Percentiles rank a stretch among this genome's conserved stretches.
Conservation (phyloP, 2,888 invertebrate species). For the Thyatira batis region DNA sequence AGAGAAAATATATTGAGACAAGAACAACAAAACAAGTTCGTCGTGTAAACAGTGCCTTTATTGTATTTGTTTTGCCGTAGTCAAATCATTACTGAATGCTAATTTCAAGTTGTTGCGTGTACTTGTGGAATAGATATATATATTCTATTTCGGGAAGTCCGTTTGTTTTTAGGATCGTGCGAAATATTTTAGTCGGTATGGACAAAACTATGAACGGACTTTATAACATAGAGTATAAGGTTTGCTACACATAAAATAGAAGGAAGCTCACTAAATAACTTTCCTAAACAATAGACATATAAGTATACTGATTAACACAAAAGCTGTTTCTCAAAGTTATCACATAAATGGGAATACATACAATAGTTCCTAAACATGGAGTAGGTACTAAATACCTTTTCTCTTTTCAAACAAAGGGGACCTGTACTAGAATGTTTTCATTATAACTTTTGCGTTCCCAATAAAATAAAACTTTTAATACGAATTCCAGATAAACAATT, state of each 20-base stretch:
- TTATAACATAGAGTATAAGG: too few relatives aligned
- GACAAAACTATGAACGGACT: too few relatives aligned
- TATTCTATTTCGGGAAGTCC: not conserved
- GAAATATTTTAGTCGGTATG: not conserved
- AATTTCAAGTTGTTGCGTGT: conserved; percentile 12
- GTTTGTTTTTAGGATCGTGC: too few relatives aligned
- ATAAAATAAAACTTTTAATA: conserved; percentile 1
- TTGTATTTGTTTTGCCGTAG: conserved; percentile 15
- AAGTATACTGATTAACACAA: not conserved
- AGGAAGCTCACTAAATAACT: not conserved
- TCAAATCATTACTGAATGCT: conserved; percentile 12
- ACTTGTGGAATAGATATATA: conserved; percentile 9
- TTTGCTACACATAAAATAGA: not conserved
- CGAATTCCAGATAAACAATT: conserved; percentile 10
- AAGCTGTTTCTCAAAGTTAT: not conserved
- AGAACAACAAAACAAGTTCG: conserved; percentile 20
- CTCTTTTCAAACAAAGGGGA: not conserved
- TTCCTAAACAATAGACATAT: not conserved
- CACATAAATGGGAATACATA: not conserved
- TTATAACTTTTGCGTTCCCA: not conserved
- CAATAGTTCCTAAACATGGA: not conserved
- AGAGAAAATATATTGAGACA: conserved; percentile 16
- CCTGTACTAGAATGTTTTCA: not conserved
- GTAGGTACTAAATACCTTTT: not conserved
- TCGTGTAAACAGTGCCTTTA: conserved; percentile 38